Percentiles rank a stretch among this genome's conserved stretches.
Evolutionary conservation across 2,888 invertebrate genomes (phyloP).

Genomic region (Drosophila atripex): DNA sequence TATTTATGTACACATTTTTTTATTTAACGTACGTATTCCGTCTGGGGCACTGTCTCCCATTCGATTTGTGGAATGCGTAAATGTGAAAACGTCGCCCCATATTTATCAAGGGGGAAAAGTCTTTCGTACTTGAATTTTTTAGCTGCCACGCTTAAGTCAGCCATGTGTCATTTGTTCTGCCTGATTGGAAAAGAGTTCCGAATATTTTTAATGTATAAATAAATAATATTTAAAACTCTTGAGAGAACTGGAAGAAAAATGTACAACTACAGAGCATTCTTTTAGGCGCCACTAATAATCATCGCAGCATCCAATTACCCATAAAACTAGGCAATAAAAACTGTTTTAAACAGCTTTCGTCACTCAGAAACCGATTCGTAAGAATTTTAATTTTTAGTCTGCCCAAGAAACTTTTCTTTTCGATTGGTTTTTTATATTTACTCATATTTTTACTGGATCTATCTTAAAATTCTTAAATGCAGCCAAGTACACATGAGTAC

Average conservation of each 20-base stretch:
- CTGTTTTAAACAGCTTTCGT: not conserved
- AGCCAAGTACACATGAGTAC: not conserved
- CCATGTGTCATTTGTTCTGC: constrained; percentile 28
- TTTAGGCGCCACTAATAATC: constrained; percentile 20
- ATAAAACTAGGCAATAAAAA: not conserved
- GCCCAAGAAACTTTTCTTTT: not conserved
- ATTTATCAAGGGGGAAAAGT: constrained; percentile 23
- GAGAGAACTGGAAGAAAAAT: not conserved
- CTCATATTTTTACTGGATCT: not conserved
- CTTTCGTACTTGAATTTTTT: constrained; percentile 25
- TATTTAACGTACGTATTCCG: constrained; percentile 6
- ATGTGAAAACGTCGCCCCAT: constrained; percentile 37
- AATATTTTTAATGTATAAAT: not conserved
- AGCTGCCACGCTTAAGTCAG: constrained; percentile 13
- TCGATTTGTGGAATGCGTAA: constrained; percentile 45
- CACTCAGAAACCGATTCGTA: not conserved
- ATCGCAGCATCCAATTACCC: not conserved
- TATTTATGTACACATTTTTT: constrained; percentile 23
- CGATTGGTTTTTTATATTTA: not conserved
- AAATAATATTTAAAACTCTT: constrained; percentile 7
- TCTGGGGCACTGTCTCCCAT: constrained; percentile 25
- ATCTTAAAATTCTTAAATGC: too few species aligned
- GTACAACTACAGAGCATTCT: constrained; percentile 6
- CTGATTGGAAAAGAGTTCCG: constrained; percentile 28
- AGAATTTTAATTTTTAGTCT: not conserved